Percentiles rank a stretch among this genome's conserved stretches.
Conservation (phyloP, 2,797 vertebrate species). For the Tympanoctomys barrerae region DNA sequence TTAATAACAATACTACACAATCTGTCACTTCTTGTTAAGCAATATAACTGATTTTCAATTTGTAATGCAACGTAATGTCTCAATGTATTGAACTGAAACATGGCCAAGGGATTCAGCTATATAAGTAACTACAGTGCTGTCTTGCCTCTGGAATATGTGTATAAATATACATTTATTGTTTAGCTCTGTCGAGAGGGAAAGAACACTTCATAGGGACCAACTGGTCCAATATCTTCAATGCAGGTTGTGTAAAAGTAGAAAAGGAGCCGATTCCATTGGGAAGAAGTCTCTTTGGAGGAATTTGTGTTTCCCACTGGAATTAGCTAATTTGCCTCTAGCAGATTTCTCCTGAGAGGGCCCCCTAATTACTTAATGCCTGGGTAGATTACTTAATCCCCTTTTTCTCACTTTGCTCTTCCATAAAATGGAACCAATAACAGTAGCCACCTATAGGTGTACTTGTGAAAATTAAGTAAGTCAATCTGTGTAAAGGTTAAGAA, state of each 20-base stretch:
- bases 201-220: not conserved
- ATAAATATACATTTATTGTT: not conserved
- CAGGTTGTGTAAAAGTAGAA: too few species aligned
- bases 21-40: not conserved
- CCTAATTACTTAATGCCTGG: not conserved
- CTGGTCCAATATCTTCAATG: not conserved
- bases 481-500: not conserved
- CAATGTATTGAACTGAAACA: not conserved
- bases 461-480: not conserved
- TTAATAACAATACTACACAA: not conserved
- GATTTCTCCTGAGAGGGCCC: not conserved
- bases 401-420: conserved; percentile 8
- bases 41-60: not conserved
- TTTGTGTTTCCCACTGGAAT: not conserved
- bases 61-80: not conserved
- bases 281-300: not conserved
- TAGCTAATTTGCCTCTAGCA: not conserved
- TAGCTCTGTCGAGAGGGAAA: not conserved
- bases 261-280: not conserved
- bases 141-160: not conserved
- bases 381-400: not conserved
- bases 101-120: not conserved
- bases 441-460: not conserved
- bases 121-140: accelerated
- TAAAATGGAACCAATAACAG: not conserved